Evolutionary conservation across 2,113 vertebrate genomes (phyloP), one percentile per base, ranked within the genome.

Genomic region (Scomber colias): DNA sequence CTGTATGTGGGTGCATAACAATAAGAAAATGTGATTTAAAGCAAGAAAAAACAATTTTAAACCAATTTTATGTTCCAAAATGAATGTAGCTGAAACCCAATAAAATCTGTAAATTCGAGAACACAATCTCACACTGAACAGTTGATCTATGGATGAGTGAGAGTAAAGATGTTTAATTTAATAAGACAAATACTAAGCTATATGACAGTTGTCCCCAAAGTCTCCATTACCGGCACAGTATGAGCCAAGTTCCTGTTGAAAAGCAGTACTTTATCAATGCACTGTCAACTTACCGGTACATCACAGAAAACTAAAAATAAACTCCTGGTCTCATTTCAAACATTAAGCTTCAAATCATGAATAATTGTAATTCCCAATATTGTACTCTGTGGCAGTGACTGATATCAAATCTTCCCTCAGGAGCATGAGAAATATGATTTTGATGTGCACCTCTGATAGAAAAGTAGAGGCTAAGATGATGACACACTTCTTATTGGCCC

Each of bases 401-500:
- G 5, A 12, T 44, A 67, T 68, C 14, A 48, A 54, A 59, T 53
- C 35, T 50, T 16, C 59, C 19, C 30, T 65, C 49, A 16, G 44
- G 55, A 67, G 31, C 27, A 77, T 69, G 51, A 63, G 67, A 66
- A 55, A 71, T 21, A 56, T 13, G 27, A 50, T 49, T 59, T 15
- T 35, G 46, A 77, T 2, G 4, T 49, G 35, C 30, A 15, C 6
- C 24, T 27, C 24, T 27, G 24, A 27, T 44, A 61, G 53, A 24
- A 67, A 57, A 63, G 17, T 14, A 55, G 13, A 65, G 53, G 59
- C 53, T 19, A 11, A 67, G 46, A 77, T 31, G 56, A 82, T 82
- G 77, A 63, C 50, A 66, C 24, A 27, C 24, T 27, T 89, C 73
- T 15, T 50, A 44, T 73, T 14, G 5, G 55, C 55, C 54, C 15